Percentiles rank a stretch among this genome's conserved stretches.
These are phyloP conservation scores for Sapayoa aenigma DNA, from an alignment of 2,113 vertebrate species.

Conservation along the genomic window DNA sequence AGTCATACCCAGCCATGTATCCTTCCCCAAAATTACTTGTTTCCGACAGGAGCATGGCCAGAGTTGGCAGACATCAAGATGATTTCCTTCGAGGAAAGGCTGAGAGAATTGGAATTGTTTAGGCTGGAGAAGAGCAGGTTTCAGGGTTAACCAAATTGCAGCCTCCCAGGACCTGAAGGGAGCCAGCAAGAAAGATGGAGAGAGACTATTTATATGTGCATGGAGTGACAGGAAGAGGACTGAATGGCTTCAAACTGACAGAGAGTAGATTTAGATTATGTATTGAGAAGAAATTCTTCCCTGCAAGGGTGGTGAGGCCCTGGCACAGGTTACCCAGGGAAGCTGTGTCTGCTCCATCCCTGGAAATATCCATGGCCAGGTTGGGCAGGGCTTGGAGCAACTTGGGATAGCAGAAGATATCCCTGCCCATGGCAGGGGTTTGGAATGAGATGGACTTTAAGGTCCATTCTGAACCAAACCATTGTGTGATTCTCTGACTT, in stretches of 20 bases:
- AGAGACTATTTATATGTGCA: background rate
- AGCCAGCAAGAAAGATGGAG: background rate
- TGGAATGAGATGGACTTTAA: background rate
- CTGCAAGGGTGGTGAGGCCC: fast-evolving
- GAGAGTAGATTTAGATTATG: background rate
- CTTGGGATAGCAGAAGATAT: background rate
- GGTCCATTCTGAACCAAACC: background rate
- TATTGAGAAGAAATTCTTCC: background rate
- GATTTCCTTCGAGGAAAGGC: background rate
- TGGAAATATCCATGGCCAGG: background rate
- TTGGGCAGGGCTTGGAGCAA: fast-evolving
- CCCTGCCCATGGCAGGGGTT: background rate
- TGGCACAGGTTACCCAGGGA: background rate
- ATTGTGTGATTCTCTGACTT: background rate
- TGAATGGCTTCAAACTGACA: background rate
- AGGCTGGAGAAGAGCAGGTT: background rate
- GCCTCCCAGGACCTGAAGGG: background rate
- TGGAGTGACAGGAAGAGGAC: background rate
- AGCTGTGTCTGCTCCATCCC: background rate
- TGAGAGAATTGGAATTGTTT: background rate
- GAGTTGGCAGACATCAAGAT: background rate
- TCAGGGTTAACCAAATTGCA: background rate
- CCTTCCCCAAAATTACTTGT: background rate
- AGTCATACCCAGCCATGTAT: background rate
- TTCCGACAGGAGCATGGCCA: background rate